Percentiles rank a stretch among this genome's conserved stretches.
Conservation (phyloP, 2,113 vertebrate species). For the Hoplias malabaricus region DNA sequence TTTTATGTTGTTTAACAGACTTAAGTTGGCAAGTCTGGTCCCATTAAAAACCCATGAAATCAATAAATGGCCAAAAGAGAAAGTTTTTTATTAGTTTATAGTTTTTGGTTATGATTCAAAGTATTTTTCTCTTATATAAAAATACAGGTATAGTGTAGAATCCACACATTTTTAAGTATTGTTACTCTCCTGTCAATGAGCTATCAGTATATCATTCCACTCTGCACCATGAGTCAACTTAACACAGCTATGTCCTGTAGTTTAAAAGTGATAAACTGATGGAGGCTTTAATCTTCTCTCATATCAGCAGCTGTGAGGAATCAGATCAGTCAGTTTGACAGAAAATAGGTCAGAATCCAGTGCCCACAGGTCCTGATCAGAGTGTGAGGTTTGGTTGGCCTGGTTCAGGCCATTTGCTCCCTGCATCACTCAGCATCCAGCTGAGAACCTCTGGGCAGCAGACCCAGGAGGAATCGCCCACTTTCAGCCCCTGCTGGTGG, state of each 20-base stretch:
- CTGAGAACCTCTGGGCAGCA: conserved; percentile 54
- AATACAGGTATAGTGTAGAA: too few relatives aligned
- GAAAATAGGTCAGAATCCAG: conserved; percentile 67
- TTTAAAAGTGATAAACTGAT: neutral
- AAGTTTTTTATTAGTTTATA: too few relatives aligned
- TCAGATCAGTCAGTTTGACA: conserved; percentile 63
- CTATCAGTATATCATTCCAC: too few relatives aligned
- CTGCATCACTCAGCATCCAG: conserved; percentile 51
- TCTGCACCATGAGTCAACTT: too few relatives aligned
- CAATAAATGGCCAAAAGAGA: too few relatives aligned
- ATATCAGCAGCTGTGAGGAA: conserved; percentile 38
- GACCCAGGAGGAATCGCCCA: conserved; percentile 54
- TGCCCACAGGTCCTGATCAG: conserved; percentile 58
- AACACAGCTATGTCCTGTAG: neutral
- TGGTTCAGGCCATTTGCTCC: conserved; percentile 71
- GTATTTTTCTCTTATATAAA: too few relatives aligned
- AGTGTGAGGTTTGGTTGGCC: conserved; percentile 55
- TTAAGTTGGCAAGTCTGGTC: too few relatives aligned
- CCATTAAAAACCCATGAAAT: too few relatives aligned
- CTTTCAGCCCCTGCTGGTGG: conserved; percentile 24
- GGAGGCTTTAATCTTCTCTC: neutral
- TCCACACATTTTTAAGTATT: too few relatives aligned
- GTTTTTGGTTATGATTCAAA: too few relatives aligned
- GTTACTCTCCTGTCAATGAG: too few relatives aligned
- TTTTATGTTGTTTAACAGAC: too few relatives aligned